phyloP scores from a whole-genome alignment of 2,797 vertebrate species.

The Acanthurus leucopareius region DNA sequence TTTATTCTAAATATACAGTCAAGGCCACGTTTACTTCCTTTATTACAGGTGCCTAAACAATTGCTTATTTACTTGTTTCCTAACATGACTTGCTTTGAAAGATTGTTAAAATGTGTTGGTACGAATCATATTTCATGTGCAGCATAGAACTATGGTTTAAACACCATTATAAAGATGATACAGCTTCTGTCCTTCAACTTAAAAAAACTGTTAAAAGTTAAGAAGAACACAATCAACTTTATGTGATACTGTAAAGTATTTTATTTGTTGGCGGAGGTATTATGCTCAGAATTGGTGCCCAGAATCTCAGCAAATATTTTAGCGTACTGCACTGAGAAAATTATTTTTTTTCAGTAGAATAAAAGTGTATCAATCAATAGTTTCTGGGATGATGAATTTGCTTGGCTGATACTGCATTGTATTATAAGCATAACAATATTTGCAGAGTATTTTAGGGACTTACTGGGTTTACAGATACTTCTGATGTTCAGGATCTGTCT shows the following conservation, averaged over 20 bases:
- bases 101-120: neutral
- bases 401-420: conserved; percentile 30
- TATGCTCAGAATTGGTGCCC: neutral
- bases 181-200: neutral
- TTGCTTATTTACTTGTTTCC: neutral
- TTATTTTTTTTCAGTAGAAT: conserved; percentile 4
- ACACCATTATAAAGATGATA: neutral
- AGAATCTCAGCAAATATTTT: conserved; percentile 19
- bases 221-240: neutral
- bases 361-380: conserved; percentile 53
- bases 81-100: neutral
- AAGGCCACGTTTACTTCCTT: no score
- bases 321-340: conserved; percentile 13
- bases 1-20: no score
- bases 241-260: conserved; percentile 1
- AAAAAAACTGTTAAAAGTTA: neutral
- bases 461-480: neutral
- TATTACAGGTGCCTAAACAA: neutral
- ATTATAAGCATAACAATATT: conserved; percentile 14
- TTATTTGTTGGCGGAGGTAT: neutral
- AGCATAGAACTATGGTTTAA: neutral
- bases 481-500: neutral
- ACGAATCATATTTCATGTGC: neutral
- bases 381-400: conserved; percentile 54
- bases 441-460: neutral